Evolutionary conservation across 2,797 vertebrate genomes (phyloP), one percentile per base, ranked within the genome.

Genomic region (Benthosema pterotum): DNA sequence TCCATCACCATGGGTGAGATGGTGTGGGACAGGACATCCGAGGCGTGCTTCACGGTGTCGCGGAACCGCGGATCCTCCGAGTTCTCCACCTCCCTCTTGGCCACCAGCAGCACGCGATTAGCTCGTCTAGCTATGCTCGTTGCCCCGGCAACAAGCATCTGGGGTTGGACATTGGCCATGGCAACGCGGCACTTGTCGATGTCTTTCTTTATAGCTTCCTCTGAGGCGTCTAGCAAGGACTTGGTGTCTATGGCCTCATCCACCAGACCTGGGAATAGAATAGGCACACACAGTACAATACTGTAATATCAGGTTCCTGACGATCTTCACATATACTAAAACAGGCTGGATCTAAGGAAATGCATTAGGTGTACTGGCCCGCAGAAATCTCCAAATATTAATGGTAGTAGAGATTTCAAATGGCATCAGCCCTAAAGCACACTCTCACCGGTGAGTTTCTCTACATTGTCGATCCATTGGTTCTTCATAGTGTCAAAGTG

Each of bases 401-500:
- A 38, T 38, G 11, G 32, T 11, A 11, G 8, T 38, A 38, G 32
- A 38, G 32, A 38, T 38, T 7, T 32, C 5, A 32, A 32, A 32
- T 32, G 28, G 5, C 0, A 7, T 38, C 32, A 38, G 32, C 8
- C 32, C 1, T 38, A 38, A 38, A 38, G 2, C 28, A 52, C 62
- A 17, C 25, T 13, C 72, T 74, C 80, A 99, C 98, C 94, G 65
- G 97, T 99, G 90, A 99, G 97, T 91, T 94, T 99, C 80, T 99
- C 98, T 69, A 99, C 92, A 42, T 99, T 99, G 85, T 99, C 97
- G 43, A 99, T 98, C 97, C 98, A 99, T 54, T 99, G 98, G 84
- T 99, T 99, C 92, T 99, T 99, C 98, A 99, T 99, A 63, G 97
- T 98, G 85, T 99, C 97, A 89, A 99, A 99, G 82, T 99, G 98